Conservation (phyloP, 1,140 invertebrate genomes). For the Lasioglossum baleicum region DNA sequence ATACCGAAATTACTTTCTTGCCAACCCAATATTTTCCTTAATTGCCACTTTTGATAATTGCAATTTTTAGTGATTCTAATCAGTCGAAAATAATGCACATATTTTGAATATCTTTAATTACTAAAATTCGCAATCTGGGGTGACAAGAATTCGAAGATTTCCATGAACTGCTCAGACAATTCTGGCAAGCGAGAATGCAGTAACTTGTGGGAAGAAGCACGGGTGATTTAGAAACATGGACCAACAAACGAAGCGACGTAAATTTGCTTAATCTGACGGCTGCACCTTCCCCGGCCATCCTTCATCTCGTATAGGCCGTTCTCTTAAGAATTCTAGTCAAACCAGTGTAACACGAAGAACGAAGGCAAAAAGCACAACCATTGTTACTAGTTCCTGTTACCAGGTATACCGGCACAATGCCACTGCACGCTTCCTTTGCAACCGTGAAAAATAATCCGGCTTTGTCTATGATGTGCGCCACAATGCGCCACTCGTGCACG, state of each 20-base stretch:
- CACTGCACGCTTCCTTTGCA: constrained; percentile 63
- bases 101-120: no score
- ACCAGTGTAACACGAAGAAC: constrained; percentile 67
- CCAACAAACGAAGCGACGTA: constrained; percentile 25
- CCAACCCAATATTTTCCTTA: no score
- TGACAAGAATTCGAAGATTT: no score
- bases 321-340: constrained; percentile 64
- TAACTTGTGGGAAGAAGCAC: not conserved
- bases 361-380: constrained; percentile 56
- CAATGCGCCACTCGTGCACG: constrained; percentile 55
- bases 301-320: constrained; percentile 34
- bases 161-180: no score
- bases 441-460: constrained; percentile 71
- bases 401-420: constrained; percentile 51
- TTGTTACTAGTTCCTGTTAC: constrained; percentile 59
- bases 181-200: not conserved
- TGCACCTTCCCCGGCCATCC: constrained; percentile 28
- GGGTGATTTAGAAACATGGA: not conserved
- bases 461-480: constrained; percentile 64
- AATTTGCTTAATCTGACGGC: constrained; percentile 43
- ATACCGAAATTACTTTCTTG: no score
- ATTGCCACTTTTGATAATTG: no score
- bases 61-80: no score
- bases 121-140: no score
- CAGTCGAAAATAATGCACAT: no score